Evolutionary conservation across 2,888 invertebrate species (phyloP).

Genomic region (Drosophila formosana): DNA sequence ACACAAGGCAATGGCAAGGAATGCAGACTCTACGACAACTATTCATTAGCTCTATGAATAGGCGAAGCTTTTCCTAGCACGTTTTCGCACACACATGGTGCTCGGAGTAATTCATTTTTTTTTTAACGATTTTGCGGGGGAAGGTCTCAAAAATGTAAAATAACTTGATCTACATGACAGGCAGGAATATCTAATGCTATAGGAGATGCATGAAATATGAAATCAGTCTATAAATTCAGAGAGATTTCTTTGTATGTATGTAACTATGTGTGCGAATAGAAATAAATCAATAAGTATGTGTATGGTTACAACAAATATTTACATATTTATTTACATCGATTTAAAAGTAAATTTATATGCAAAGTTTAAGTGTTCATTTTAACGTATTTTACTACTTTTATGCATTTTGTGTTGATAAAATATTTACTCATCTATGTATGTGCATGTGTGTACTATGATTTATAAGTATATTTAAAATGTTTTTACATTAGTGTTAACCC

Average conservation of each 20-base stretch:
- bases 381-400: too few relatives aligned
- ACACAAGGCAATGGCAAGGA: background rate
- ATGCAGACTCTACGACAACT: slow-evolving; percentile 1
- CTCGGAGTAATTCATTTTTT: background rate
- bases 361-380: too few relatives aligned
- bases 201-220: background rate
- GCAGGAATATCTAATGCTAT: background rate
- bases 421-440: too few relatives aligned
- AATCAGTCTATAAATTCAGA: background rate
- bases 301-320: background rate
- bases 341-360: too few relatives aligned
- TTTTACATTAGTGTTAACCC: too few relatives aligned
- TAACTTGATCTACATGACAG: background rate
- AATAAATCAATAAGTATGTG: background rate
- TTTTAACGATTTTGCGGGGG: background rate
- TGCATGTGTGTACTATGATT: too few relatives aligned
- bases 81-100: background rate
- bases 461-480: too few relatives aligned
- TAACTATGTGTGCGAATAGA: too few relatives aligned
- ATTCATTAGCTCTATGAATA: background rate
- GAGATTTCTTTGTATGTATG: background rate
- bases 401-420: too few relatives aligned
- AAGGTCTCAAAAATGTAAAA: background rate
- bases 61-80: background rate
- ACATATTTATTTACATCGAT: background rate